These are phyloP conservation scores for Aphodius sticticus DNA, from an alignment of 2,888 invertebrate species.

Conservation along the genomic window DNA sequence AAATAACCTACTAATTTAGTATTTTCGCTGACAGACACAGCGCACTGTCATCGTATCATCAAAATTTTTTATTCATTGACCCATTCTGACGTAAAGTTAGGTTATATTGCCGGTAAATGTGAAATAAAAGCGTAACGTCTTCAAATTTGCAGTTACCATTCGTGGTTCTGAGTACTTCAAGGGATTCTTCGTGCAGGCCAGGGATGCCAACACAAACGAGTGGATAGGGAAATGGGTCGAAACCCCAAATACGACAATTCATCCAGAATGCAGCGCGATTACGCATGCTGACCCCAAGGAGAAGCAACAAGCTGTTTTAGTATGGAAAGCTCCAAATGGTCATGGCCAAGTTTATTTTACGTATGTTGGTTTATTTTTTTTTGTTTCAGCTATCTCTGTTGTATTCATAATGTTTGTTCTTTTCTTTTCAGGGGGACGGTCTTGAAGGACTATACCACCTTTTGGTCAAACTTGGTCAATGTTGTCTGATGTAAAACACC, in stretches of 20 bases:
- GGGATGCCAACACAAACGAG: slow-evolving; percentile 73
- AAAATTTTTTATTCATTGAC: too few species aligned
- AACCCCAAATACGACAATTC: slow-evolving; percentile 77
- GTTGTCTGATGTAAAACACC: slow-evolving; percentile 33
- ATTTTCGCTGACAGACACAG: too few species aligned
- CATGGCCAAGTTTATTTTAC: slow-evolving; percentile 81
- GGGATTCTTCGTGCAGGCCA: slow-evolving; percentile 85
- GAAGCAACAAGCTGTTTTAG: slow-evolving; percentile 74
- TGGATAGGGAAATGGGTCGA: slow-evolving; percentile 81
- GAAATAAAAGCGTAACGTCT: too few species aligned
- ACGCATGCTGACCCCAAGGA: slow-evolving; percentile 81
- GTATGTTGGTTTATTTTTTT: slow-evolving; percentile 66
- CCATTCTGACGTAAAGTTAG: too few species aligned
- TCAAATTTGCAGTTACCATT: slow-evolving; percentile 48
- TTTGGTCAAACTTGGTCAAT: slow-evolving; percentile 73
- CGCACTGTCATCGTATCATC: too few species aligned
- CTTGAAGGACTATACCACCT: slow-evolving; percentile 76
- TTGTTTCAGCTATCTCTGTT: neutral
- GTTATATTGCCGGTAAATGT: too few species aligned
- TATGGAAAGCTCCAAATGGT: slow-evolving; percentile 78
- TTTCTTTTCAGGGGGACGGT: slow-evolving; percentile 74
- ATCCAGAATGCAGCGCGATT: slow-evolving; percentile 81
- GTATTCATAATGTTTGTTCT: slow-evolving; percentile 20
- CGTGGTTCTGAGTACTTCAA: slow-evolving; percentile 68
- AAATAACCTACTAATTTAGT: too few species aligned